Evolutionary conservation across 2,888 invertebrate genomes (phyloP), one percentile per base, ranked within the genome.

Genomic region (Macrosiphum euphorbiae): DNA sequence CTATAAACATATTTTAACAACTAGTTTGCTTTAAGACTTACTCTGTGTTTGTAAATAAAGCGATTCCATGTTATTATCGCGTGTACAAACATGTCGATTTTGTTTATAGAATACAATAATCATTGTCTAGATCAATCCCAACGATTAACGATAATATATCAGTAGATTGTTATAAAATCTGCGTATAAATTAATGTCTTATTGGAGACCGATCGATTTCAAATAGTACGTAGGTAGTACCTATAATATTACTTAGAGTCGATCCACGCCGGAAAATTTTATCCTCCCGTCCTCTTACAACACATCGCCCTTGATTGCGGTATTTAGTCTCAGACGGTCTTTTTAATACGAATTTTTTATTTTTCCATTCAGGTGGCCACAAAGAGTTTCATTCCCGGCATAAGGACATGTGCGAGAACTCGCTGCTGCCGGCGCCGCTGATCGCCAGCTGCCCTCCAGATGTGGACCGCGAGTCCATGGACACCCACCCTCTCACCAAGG

Each of bases 401-500:
- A 97, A 97, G 95, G 97, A 97, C 95, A 96, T 97, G 95, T 98
- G 98, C 96, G 97, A 97, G 95, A 97, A 97, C 95, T 96, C 97
- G 93, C 96, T 97, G 94, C 96, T 97, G 95, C 96, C 96, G 58
- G 95, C 96, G 94, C 94, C 95, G 50, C 3, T 89, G 94, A 90
- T 93, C 94, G 94, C 94, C 94, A 86, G 87, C 86, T 92, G 95
- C 96, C 95, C 95, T 96, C 96, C 95, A 95, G 95, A 95, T 95
- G 95, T 95, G 86, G 55, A 55, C 94, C 94, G 95, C 86, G 91
- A 91, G 95, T 97, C 97, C 96, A 97, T 97, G 95, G 98, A 98
- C 96, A 97, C 97, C 95, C 97, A 97, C 95, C 97, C 97, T 41
- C 97, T 98, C 95, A 98, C 98, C 94, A 96, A 97, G 95, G 97